Evolutionary conservation across 2,797 vertebrate genomes (phyloP).

Genomic region (Numenius phaeopus): DNA sequence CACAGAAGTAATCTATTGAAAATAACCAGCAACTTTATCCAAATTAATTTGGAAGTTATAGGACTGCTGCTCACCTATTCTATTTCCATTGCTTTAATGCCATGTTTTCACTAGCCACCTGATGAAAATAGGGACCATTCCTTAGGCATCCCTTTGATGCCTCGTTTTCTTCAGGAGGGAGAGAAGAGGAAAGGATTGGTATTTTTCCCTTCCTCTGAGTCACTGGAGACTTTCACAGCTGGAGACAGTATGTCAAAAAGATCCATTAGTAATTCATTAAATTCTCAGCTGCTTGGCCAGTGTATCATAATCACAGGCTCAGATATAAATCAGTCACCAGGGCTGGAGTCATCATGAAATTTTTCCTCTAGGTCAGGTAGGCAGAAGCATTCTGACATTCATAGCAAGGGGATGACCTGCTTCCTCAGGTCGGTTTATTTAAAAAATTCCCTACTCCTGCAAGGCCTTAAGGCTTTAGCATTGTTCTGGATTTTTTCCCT

Average conservation of each 20-base stretch:
- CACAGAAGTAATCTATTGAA: background rate
- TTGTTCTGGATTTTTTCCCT: background rate
- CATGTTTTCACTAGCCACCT: background rate
- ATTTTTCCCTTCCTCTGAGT: constrained; percentile 23
- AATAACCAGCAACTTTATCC: accelerated
- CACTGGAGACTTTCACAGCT: constrained; percentile 26
- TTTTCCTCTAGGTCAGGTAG: constrained; percentile 26
- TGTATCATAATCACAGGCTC: constrained; percentile 41
- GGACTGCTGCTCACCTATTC: background rate
- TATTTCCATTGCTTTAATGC: background rate
- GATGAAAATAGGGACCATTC: background rate
- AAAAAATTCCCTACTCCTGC: background rate
- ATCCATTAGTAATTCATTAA: constrained; percentile 27
- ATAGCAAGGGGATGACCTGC: background rate
- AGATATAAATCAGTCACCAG: background rate
- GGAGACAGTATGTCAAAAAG: constrained; percentile 10
- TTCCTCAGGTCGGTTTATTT: background rate
- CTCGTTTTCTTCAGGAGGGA: background rate
- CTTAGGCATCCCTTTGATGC: background rate
- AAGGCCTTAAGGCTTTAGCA: background rate
- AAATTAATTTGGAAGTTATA: background rate
- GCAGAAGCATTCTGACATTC: background rate
- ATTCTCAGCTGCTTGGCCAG: constrained; percentile 10
- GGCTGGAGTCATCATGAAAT: background rate
- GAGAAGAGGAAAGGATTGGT: background rate